Percentiles rank a stretch among this genome's conserved stretches.
These are phyloP conservation scores for Drosophila kokeensis DNA, from an alignment of 2,888 invertebrate species.

Conservation along the genomic window DNA sequence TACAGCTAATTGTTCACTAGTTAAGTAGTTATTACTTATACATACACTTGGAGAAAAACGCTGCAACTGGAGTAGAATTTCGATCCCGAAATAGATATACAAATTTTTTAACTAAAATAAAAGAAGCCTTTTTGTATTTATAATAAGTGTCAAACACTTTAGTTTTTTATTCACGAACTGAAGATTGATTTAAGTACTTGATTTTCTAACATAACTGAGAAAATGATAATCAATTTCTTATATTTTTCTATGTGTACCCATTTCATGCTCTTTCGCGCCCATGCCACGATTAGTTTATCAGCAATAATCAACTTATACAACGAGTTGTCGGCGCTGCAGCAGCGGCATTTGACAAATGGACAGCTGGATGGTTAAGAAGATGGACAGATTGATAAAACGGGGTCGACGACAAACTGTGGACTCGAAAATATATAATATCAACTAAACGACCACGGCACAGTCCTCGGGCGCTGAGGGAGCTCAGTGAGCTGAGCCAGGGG, in stretches of 20 bases:
- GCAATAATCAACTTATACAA: constrained; percentile 73
- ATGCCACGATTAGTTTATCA: constrained; percentile 3
- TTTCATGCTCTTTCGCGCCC: neutral
- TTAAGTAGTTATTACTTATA: constrained; percentile 25
- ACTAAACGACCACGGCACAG: constrained; percentile 54
- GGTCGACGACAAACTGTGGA: constrained; percentile 57
- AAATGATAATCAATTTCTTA: neutral
- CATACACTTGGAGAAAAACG: neutral
- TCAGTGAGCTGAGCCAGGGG: neutral
- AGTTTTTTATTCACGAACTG: neutral
- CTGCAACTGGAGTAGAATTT: neutral
- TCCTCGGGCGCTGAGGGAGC: constrained; percentile 1
- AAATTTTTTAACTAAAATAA: neutral
- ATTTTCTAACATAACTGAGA: neutral
- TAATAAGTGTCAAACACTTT: neutral
- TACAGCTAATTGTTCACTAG: constrained; percentile 55
- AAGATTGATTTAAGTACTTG: neutral
- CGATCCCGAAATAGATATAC: neutral
- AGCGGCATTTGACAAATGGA: constrained; percentile 30
- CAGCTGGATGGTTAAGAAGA: neutral
- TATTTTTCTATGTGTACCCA: neutral
- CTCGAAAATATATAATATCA: constrained; percentile 65
- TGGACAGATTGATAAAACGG: constrained; percentile 52
- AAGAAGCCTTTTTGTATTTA: neutral
- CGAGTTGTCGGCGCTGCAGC: constrained; percentile 62